These are phyloP conservation scores for Andinoacara biseriatus DNA, from an alignment of 2,113 vertebrate genomes.

Conservation along the genomic window DNA sequence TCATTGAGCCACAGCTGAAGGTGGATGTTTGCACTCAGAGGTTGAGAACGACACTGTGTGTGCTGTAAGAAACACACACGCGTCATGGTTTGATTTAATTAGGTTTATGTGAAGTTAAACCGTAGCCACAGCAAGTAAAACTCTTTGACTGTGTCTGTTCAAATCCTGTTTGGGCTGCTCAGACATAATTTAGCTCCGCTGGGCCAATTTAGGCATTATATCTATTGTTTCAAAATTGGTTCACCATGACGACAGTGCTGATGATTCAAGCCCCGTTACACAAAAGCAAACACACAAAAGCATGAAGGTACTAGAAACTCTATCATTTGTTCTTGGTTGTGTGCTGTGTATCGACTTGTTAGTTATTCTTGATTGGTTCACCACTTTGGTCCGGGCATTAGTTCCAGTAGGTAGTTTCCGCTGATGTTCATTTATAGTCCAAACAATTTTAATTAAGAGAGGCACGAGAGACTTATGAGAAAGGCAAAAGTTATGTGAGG, in stretches of 20 bases:
- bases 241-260: slow-evolving; percentile 2
- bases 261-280: neutral
- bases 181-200: neutral
- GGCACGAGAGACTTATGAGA: neutral
- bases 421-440: neutral
- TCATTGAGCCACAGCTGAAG: slow-evolving; percentile 11
- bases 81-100: neutral
- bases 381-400: neutral
- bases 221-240: slow-evolving; percentile 1
- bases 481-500: neutral
- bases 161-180: neutral
- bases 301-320: neutral
- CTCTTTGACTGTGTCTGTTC: neutral
- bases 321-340: neutral
- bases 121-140: neutral
- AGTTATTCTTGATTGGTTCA: neutral
- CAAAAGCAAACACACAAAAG: neutral
- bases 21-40: slow-evolving; percentile 34
- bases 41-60: slow-evolving; percentile 5
- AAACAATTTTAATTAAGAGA: neutral
- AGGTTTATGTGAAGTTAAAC: neutral
- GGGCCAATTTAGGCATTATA: neutral
- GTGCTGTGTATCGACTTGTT: neutral
- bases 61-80: neutral
- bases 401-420: neutral